These are phyloP conservation scores for Chiloscyllium plagiosum DNA, from an alignment of 2,113 vertebrate genomes.

Conservation along the genomic window DNA sequence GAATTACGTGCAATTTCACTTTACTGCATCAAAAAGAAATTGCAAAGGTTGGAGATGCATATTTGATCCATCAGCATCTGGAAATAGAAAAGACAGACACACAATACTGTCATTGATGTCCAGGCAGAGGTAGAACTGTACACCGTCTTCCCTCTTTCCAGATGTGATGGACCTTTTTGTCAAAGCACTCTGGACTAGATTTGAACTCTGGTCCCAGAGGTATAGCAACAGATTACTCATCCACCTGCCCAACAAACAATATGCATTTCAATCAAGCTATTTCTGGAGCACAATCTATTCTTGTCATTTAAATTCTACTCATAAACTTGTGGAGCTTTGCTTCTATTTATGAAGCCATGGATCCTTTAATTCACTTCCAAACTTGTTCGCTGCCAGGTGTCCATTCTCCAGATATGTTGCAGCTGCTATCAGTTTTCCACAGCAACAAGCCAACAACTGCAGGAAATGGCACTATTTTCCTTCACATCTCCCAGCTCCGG, in stretches of 20 bases:
- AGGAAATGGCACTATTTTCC: background rate
- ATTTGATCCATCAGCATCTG: background rate
- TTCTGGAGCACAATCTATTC: background rate
- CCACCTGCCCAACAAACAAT: background rate
- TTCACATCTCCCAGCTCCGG: background rate
- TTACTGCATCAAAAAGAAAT: background rate
- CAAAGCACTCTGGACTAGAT: background rate
- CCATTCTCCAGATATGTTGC: conserved; percentile 16
- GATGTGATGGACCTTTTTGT: background rate
- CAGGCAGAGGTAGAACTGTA: background rate
- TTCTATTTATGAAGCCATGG: background rate
- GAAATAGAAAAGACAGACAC: background rate
- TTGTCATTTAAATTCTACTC: background rate
- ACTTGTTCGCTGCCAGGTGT: background rate
- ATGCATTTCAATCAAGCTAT: background rate
- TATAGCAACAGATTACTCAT: background rate
- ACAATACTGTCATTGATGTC: background rate
- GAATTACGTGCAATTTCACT: background rate
- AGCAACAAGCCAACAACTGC: background rate
- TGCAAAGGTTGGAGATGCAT: background rate
- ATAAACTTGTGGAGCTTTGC: background rate
- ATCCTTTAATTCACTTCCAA: background rate
- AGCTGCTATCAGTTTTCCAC: background rate
- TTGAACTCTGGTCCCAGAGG: background rate
- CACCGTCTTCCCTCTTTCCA: background rate